Conservation (phyloP, 2,888 invertebrate genomes). For the Choreutis nemorana region DNA sequence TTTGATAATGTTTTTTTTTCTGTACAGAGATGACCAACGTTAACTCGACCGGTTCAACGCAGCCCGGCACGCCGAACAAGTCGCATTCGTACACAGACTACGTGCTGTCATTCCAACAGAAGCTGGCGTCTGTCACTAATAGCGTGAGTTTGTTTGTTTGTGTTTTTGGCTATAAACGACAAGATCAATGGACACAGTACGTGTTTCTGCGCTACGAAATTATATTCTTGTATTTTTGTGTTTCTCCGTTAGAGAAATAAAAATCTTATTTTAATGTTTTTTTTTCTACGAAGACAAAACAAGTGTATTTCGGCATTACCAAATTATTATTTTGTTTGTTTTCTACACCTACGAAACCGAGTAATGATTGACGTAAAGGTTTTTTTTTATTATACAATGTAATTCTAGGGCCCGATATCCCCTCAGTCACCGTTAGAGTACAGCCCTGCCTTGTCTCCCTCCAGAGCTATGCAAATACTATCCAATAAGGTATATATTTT, state of each 20-base stretch:
- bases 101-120: slow-evolving; percentile 75
- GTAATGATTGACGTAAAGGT: no score
- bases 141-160: slow-evolving; percentile 63
- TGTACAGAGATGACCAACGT: slow-evolving; percentile 36
- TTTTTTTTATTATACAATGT: neutral
- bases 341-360: no score
- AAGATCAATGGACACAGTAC: no score
- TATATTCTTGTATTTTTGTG: no score
- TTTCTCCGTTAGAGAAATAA: no score
- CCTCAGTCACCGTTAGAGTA: slow-evolving; percentile 65
- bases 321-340: no score
- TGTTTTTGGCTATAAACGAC: no score
- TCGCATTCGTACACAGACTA: slow-evolving; percentile 72
- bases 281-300: no score
- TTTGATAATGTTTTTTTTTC: neutral
- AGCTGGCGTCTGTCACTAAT: slow-evolving; percentile 68
- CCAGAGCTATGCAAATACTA: slow-evolving; percentile 29
- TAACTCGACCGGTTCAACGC: slow-evolving; percentile 59
- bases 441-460: slow-evolving; percentile 56
- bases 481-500: no score
- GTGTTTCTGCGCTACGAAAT: no score
- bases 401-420: slow-evolving; percentile 61
- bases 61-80: slow-evolving; percentile 70
- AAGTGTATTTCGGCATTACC: no score
- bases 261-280: no score